Conservation (phyloP, 2,888 invertebrate species). For the Ophraella communa region DNA sequence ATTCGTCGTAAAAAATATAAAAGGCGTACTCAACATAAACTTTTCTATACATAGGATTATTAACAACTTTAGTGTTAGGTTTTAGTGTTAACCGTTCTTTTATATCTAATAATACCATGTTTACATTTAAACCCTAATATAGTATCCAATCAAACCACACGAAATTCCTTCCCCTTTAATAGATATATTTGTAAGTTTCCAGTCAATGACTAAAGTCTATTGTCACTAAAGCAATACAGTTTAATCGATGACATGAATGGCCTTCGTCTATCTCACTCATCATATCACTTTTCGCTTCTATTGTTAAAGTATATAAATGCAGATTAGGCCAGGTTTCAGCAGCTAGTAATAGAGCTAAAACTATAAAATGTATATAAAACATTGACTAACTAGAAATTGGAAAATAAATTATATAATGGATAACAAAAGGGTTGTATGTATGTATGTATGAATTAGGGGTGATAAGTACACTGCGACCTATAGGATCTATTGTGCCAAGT, state of each 20-base stretch:
- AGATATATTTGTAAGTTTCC: conserved; percentile 5
- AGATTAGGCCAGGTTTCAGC: not conserved
- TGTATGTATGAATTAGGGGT: no score
- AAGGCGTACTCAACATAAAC: not conserved
- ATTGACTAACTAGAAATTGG: no score
- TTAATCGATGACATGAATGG: conserved; percentile 22
- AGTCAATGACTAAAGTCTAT: conserved; percentile 12
- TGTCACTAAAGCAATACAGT: conserved; percentile 21
- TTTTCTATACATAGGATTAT: no score
- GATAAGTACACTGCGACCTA: no score
- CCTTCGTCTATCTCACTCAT: conserved; percentile 13
- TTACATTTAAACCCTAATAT: not conserved
- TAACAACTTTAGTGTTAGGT: no score
- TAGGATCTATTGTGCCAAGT: no score
- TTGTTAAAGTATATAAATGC: conserved; percentile 19
- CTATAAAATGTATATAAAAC: not conserved
- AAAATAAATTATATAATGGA: not conserved
- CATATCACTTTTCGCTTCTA: conserved; percentile 25
- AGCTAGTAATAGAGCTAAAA: not conserved
- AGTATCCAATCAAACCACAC: not conserved
- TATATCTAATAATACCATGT: not conserved
- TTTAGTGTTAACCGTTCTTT: not conserved
- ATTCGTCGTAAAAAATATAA: not conserved
- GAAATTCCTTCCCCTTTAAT: not conserved
- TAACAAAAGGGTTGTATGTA: no score